Evolutionary conservation across 2,113 vertebrate species (phyloP).

Genomic region (Cygnus buccinator): DNA sequence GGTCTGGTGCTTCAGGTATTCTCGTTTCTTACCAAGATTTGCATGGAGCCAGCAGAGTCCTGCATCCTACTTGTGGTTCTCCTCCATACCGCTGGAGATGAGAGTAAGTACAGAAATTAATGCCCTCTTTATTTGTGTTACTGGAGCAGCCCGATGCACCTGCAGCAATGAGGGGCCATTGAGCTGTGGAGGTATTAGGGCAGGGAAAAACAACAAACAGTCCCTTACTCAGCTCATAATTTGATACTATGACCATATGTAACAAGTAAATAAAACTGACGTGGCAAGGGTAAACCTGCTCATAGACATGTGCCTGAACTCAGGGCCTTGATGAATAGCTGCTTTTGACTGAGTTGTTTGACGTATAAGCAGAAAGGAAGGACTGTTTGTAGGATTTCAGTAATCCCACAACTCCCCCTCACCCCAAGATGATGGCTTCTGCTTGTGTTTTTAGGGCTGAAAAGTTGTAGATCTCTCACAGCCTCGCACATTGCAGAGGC

Average conservation of each 20-base stretch:
- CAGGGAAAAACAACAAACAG: not conserved
- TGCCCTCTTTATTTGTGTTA: not conserved
- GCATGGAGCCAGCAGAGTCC: not conserved
- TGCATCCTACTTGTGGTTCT: fast-evolving
- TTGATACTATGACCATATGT: not conserved
- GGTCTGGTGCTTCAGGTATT: not conserved
- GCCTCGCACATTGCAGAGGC: not conserved
- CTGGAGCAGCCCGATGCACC: not conserved
- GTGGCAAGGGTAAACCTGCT: not conserved
- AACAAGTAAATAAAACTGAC: not conserved
- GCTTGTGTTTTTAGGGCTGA: not conserved
- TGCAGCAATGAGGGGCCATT: not conserved
- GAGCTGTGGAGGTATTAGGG: not conserved
- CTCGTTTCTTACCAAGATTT: fast-evolving
- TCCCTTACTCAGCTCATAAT: not conserved
- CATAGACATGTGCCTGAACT: not conserved
- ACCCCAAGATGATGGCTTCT: not conserved
- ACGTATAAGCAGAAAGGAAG: not conserved
- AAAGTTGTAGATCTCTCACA: not conserved
- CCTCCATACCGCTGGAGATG: fast-evolving
- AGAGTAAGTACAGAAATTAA: not conserved
- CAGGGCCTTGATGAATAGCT: not conserved
- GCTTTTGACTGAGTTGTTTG: not conserved
- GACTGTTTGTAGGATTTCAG: not conserved
- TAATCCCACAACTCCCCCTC: not conserved